A percentile compares a stretch with the other conserved stretches of the same genome.
phyloP scores from a whole-genome alignment of 2,888 invertebrate species.

The Oscheius sp. region DNA sequence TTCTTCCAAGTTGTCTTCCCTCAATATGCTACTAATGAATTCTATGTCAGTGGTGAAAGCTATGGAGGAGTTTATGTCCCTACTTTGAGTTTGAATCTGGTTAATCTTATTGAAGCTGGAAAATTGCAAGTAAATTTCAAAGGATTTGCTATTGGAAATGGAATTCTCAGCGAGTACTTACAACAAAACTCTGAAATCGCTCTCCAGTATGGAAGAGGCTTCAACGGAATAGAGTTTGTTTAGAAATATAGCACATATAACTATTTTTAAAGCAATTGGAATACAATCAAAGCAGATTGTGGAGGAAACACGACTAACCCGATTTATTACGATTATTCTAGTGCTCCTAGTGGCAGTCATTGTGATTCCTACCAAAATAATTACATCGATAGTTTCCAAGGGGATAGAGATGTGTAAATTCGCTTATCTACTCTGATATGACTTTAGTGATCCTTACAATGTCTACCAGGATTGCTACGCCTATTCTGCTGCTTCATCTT shows the following conservation, averaged over 20 bases:
- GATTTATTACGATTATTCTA: constrained; percentile 40
- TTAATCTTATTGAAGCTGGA: constrained; percentile 43
- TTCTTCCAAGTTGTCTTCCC: constrained; percentile 72
- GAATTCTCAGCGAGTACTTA: constrained; percentile 53
- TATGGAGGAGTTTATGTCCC: constrained; percentile 56
- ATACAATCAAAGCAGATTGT: constrained; percentile 39
- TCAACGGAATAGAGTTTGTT: constrained; percentile 52
- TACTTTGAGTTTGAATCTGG: constrained; percentile 37
- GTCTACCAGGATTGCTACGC: constrained; percentile 55
- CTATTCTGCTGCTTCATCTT: background rate
- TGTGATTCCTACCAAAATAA: constrained; percentile 34
- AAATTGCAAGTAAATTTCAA: constrained; percentile 45
- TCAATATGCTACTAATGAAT: constrained; percentile 71
- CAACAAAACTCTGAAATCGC: constrained; percentile 55
- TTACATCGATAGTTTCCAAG: constrained; percentile 40
- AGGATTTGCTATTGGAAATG: constrained; percentile 62
- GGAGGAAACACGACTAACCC: constrained; percentile 33
- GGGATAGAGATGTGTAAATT: background rate
- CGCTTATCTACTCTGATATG: background rate
- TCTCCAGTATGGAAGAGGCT: constrained; percentile 55
- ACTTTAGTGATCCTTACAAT: constrained; percentile 47
- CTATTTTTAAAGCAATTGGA: constrained; percentile 44
- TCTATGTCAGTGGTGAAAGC: constrained; percentile 69
- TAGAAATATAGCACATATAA: background rate
- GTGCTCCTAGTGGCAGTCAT: constrained; percentile 30